Evolutionary conservation across 2,888 invertebrate genomes (phyloP), one percentile per base, ranked within the genome.

Genomic region (Drosophila austrosaltans): DNA sequence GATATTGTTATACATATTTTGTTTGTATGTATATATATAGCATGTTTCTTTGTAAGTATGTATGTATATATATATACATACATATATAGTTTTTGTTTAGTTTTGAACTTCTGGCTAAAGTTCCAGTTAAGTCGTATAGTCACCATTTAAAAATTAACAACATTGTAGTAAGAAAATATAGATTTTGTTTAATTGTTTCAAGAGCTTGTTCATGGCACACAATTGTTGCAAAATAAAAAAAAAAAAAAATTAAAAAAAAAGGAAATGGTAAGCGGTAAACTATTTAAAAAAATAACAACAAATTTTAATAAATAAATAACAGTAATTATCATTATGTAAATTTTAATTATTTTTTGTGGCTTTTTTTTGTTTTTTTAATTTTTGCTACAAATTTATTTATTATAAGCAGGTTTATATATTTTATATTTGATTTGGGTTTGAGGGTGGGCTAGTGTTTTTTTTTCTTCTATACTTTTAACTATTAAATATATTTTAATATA

Each of bases 361-460:
- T 53, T 53, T 28, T 28, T 53, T 3, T 16, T 16, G n/a, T n/a
- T 16, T 53, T 22, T 53, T 25, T 5, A 28, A 36, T 36, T 39
- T 56, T 53, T 44, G 22, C 28, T 69, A 61, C 32, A 63, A 73
- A 40, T 59, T 36, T 64, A 36, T 71, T 61, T 58, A 60, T 62
- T 63, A 42, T 48, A 48, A 25, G 48, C 48, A 25, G 22, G 22
- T 53, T 48, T 62, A 36, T 39, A 54, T 53, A 20, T 60, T 54
- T 58, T 63, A 25, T 48, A 48, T 48, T 48, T 48, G 12, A 25
- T 25, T 42, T n/a, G 42, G n/a, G 2, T 78, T 68, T 60, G 36
- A 30, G 75, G 86, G 77, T 81, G 81, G 79, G 84, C 61, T 82
- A 66, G 76, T 67, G 80, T 87, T 78, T 75, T 77, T 57, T 63